phyloP scores from a whole-genome alignment of 2,888 invertebrate genomes.

The Campoletis raptor region DNA sequence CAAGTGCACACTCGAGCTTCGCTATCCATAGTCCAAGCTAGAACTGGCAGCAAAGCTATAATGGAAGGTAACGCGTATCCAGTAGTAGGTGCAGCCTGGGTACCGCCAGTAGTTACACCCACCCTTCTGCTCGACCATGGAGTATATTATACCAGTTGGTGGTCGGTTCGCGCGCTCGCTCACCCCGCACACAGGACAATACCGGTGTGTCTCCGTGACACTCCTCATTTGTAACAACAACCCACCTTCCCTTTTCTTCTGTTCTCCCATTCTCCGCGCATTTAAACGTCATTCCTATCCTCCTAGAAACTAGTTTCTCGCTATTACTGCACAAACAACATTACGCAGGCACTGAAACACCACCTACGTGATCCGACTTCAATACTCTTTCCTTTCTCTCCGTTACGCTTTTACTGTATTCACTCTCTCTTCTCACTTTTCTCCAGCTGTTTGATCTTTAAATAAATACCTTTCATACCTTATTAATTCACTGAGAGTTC shows the following conservation, averaged over 20 bases:
- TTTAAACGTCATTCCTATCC: constrained; percentile 40
- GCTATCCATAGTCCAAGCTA: constrained; percentile 45
- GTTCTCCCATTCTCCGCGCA: constrained; percentile 30
- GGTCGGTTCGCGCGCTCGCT: constrained; percentile 60
- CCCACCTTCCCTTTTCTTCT: constrained; percentile 17
- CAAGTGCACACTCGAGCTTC: constrained; percentile 48
- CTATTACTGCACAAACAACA: constrained; percentile 67
- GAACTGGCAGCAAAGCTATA: constrained; percentile 72
- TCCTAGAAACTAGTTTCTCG: constrained; percentile 53
- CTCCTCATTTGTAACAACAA: constrained; percentile 76
- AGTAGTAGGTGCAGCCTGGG: constrained; percentile 72
- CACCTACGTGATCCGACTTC: constrained; percentile 57
- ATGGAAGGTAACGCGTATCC: constrained; percentile 75
- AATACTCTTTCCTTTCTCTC: constrained; percentile 14
- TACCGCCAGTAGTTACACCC: constrained; percentile 61
- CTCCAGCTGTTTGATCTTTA: neutral
- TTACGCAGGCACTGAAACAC: constrained; percentile 55
- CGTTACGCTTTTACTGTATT: constrained; percentile 23
- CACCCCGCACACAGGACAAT: constrained; percentile 72
- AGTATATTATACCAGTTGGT: constrained; percentile 71
- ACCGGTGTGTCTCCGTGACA: constrained; percentile 75
- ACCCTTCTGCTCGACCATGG: constrained; percentile 55
- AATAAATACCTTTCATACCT: constrained; percentile 20
- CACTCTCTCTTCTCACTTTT: neutral
- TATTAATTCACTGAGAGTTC: neutral